phyloP scores from a whole-genome alignment of 2,888 invertebrate species.

The Cyaniris semiargus region DNA sequence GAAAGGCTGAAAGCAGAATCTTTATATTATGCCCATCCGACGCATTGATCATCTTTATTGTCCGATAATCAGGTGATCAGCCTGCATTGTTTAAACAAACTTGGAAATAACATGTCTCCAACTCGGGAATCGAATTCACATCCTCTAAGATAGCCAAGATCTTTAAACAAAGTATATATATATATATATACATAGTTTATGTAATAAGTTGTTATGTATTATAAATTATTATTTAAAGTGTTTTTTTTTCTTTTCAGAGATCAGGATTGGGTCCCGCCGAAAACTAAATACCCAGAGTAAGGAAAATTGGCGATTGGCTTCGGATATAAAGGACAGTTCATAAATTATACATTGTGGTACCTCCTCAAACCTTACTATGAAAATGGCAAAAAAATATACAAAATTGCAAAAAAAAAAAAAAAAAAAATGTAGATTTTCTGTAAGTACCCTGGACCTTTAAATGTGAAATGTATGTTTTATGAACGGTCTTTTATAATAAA shows the following conservation, averaged over 20 bases:
- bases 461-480: conserved; percentile 14
- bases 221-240: background rate
- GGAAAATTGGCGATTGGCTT: background rate
- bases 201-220: too few relatives aligned
- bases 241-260: background rate
- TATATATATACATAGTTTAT: too few relatives aligned
- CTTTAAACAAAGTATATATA: too few relatives aligned
- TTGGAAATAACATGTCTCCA: too few relatives aligned
- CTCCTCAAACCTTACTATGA: background rate
- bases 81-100: too few relatives aligned
- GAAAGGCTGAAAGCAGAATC: too few relatives aligned
- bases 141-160: too few relatives aligned
- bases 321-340: background rate
- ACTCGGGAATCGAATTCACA: too few relatives aligned
- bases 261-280: conserved; percentile 17
- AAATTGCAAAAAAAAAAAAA: background rate
- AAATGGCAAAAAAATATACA: background rate
- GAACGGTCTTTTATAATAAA: background rate
- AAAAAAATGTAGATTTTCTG: background rate
- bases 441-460: background rate
- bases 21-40: too few relatives aligned
- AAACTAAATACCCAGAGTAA: conserved; percentile 18
- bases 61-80: too few relatives aligned
- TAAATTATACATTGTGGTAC: background rate
- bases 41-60: too few relatives aligned